Evolutionary conservation across 2,888 invertebrate genomes (phyloP), one percentile per base, ranked within the genome.

Genomic region (Tortricodes alternella): DNA sequence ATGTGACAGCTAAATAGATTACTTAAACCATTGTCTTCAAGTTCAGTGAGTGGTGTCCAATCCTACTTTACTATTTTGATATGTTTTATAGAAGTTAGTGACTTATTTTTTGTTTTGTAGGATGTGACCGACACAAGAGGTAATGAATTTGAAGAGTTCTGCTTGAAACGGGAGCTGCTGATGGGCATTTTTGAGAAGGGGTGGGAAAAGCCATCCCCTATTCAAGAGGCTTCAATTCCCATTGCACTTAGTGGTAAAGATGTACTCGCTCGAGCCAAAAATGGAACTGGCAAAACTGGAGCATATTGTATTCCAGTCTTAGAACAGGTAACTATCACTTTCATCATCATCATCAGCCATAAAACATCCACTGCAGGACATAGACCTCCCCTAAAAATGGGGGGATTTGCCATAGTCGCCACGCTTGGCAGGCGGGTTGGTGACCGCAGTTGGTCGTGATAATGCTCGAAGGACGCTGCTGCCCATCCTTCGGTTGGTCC

Each of bases 121-220:
- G 99, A 99, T 95, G 99, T 99, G 71, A 99, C 99, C 70, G 97
- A 98, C 89, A 98, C 98, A 79, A 96, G 98, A 92, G 99, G 99
- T 74, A 98, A 98, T 92, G 99, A 99, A 89, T 99, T 99, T 92
- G 99, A 99, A 92, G 99, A 99, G 90, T 99, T 98, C 91, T 99
- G 99, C 88, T 93, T 99, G 68, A 98, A 98, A 91, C 93, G 99
- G 72, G 98, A 98, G 92, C 93, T 99, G 74, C 92, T 99, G 71
- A 99, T 99, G 99, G 99, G 99, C 67, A 99, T 99, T 80, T 99
- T 99, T 87, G 99, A 99, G 88, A 99, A 99, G 91, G 99, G 99
- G 60, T 99, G 98, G 99, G 99, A 99, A 85, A 97, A 98, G 89
- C 99, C 99, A 53, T 98, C 98, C 62, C 99, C 99, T 23, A 99